These are phyloP conservation scores for Aselliscus stoliczkanus DNA, from an alignment of 2,797 vertebrate species.

Conservation along the genomic window DNA sequence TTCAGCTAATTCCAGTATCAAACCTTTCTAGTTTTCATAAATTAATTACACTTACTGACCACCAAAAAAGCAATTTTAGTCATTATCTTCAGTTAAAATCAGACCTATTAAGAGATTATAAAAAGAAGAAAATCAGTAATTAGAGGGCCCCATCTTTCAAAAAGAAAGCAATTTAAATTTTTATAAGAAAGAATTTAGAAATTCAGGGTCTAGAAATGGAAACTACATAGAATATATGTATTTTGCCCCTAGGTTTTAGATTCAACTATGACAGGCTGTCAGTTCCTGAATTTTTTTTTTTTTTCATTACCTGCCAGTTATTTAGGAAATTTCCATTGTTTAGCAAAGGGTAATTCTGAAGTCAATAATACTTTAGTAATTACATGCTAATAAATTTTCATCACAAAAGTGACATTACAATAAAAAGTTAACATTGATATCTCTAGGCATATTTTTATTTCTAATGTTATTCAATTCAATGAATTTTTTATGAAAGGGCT, in stretches of 20 bases:
- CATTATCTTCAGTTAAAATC: conserved; percentile 2
- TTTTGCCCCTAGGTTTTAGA: conserved; percentile 74
- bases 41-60: neutral
- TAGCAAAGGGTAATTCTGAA: conserved; percentile 54
- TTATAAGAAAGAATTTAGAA: conserved; percentile 71
- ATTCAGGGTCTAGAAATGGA: conserved; percentile 68
- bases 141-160: neutral
- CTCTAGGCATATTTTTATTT: conserved; percentile 7
- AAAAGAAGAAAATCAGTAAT: conserved; percentile 54
- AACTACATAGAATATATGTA: conserved; percentile 73
- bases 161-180: conserved; percentile 59
- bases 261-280: conserved; percentile 72
- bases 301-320: conserved; percentile 66
- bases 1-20: conserved; percentile 1
- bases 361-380: conserved; percentile 55
- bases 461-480: neutral
- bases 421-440: conserved; percentile 9
- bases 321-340: conserved; percentile 67
- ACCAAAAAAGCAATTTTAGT: neutral
- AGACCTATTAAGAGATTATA: conserved; percentile 17
- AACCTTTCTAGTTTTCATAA: neutral
- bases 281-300: conserved; percentile 60
- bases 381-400: conserved; percentile 26
- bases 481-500: neutral
- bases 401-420: neutral